Evolutionary conservation across 2,888 invertebrate genomes (phyloP), one percentile per base, ranked within the genome.

Genomic region (Julus scanicus): DNA sequence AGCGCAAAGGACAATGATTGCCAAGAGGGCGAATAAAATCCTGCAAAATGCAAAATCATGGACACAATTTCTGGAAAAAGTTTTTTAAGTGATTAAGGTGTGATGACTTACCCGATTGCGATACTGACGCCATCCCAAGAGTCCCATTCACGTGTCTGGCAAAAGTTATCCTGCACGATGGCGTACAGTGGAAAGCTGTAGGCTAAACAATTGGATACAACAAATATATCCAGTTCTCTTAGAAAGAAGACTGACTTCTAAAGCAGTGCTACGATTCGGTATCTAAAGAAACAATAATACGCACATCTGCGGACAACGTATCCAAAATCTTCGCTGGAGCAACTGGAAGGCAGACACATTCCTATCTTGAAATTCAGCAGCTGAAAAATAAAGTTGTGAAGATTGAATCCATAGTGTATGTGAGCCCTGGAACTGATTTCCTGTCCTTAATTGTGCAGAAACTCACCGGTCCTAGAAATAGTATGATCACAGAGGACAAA

Each of bases 301-400:
- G n/a, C 53, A 87, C 87, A 40, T 39, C 6, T 39, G 39, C 48
- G 39, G 39, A 87, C n/a, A n/a, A 87, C 63, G 57, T 39, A n/a
- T 20, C 63, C 40, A 9, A 87, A 39, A 15, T 87, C 87, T 37
- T 39, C 40, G 39, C 44, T 48, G 48, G 39, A 63, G 44, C 87
- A 87, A 9, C 63, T 71, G 48, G 87, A 87, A 9, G 87, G 87
- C 5, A 87, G n/a, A 29, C 87, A 87, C 63, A 17, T 80, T 39
- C 87, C 87, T n/a, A 80, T 48, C 29, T 87, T 87, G 39, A 87
- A 87, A n/a, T 57, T 48, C 86, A 57, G 53, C 53, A 44, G 29
- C 71, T 71, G 29, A 71, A 71, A 71, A 71, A 71, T 29, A 20
- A 71, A 71, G 44, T 1, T 44, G 44, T 20, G 11, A 53, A 29